These are phyloP conservation scores for Tubulanus polymorphus DNA, from an alignment of 2,888 invertebrate genomes.

Conservation along the genomic window DNA sequence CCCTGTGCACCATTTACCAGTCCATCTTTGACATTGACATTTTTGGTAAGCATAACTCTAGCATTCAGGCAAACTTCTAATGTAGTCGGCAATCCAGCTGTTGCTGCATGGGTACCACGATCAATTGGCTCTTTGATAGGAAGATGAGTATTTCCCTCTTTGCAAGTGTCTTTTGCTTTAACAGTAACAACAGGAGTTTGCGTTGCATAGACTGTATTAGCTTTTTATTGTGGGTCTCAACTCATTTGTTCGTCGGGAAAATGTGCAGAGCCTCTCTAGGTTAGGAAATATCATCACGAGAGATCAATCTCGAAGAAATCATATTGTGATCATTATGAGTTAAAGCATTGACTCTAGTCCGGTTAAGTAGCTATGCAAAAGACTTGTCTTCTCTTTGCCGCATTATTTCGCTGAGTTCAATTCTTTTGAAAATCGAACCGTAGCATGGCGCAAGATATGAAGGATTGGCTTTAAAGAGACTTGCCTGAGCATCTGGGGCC, in stretches of 20 bases:
- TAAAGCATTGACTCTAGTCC: not conserved
- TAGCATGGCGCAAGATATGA: not conserved
- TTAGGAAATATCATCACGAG: not conserved
- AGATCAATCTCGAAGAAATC: not conserved
- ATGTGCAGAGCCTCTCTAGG: not conserved
- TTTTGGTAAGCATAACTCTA: slow-evolving; percentile 19
- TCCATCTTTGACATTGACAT: slow-evolving; percentile 21
- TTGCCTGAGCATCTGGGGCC: slow-evolving; percentile 8
- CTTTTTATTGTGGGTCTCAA: not conserved
- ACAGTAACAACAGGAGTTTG: not conserved
- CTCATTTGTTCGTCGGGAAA: not conserved
- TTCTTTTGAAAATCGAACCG: not conserved
- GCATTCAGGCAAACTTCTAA: slow-evolving; percentile 10
- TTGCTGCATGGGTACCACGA: not conserved
- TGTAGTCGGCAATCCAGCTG: not conserved
- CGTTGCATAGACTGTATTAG: not conserved
- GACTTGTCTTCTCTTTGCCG: slow-evolving; percentile 1
- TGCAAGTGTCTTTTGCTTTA: not conserved
- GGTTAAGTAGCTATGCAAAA: slow-evolving; percentile 7
- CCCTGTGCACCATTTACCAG: slow-evolving; percentile 21
- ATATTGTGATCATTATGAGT: not conserved
- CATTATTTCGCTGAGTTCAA: slow-evolving; percentile 7
- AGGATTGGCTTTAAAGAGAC: not conserved
- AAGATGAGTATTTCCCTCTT: slow-evolving; percentile 1
- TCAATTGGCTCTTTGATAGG: too few relatives aligned